Evolutionary conservation across 2,888 invertebrate species (phyloP).

Genomic region (Tenthredo notha): DNA sequence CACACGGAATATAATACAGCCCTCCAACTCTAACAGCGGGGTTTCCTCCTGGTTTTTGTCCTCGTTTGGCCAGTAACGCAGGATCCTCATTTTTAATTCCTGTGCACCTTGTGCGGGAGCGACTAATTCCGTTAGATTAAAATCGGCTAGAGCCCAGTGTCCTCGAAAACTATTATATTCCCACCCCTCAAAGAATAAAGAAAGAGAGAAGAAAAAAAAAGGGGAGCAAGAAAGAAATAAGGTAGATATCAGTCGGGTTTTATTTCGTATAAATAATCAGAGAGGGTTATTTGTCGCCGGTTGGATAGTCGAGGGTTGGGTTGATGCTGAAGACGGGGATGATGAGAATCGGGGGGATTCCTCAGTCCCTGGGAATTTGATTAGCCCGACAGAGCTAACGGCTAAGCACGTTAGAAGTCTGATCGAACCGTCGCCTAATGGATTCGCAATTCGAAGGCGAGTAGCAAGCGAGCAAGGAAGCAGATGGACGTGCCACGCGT

Average conservation of each 20-base stretch:
- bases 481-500: constrained; percentile 47
- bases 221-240: background rate
- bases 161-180: background rate
- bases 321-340: background rate
- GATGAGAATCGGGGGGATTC: background rate
- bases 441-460: constrained; percentile 51
- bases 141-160: constrained; percentile 52
- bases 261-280: constrained; percentile 32
- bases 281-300: constrained; percentile 39
- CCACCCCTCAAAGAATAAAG: background rate
- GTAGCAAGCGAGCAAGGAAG: constrained; percentile 20
- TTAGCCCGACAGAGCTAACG: constrained; percentile 51
- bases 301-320: constrained; percentile 9
- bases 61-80: constrained; percentile 29
- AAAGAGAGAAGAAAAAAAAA: background rate
- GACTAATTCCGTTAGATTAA: constrained; percentile 59
- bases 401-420: constrained; percentile 52
- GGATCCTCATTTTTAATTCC: constrained; percentile 58
- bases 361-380: constrained; percentile 47
- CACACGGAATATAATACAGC: constrained; percentile 70
- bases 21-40: constrained; percentile 68
- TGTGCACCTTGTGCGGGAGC: constrained; percentile 39
- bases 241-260: constrained; percentile 19
- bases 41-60: constrained; percentile 62
- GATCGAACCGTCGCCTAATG: constrained; percentile 50